Evolutionary conservation across 2,113 vertebrate genomes (phyloP), one percentile per base, ranked within the genome.

Genomic region (Gymnogyps californianus): DNA sequence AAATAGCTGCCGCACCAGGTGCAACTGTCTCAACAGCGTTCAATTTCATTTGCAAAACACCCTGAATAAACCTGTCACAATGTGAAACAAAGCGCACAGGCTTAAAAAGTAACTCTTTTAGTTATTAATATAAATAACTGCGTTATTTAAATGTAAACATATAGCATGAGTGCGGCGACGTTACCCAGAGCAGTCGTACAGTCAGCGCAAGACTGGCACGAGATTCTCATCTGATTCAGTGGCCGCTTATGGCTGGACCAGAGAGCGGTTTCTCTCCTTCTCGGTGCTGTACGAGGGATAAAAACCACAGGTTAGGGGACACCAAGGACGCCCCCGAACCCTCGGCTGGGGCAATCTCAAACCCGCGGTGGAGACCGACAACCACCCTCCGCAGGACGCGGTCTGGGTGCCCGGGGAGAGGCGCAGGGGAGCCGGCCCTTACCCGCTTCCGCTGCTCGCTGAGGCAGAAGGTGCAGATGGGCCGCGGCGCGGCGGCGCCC

Each of bases 401-500:
- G 13, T 46, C 31, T 9, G 22, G 24, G 52, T 26, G 71, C 29
- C 71, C 21, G 21, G 24, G 22, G 38, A 21, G 36, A 10, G 51
- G 14, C 16, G 16, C 2, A 1, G 2, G 9, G 55, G 3, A 5
- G 52, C 16, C 36, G 29, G 34, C 62, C 94, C 99, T 99, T 96
- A 99, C 99, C 98, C 97, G 92, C 95, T 98, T 98, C 94, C 99
- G 98, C 96, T 99, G 99, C 83, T 98, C 99, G 96, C 99, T 96
- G 70, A 99, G 98, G 95, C 99, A 99, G 98, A 99, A 99, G 32
- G 99, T 99, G 97, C 99, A 99, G 97, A 99, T 99, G 85, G 98
- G 97, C 51, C 98, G 97, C 8, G 98, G 98, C 4, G 97, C 72
- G 24, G 98, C 22, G 29, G 69, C 8, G 7, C 24, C 40, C 1